Evolutionary conservation across 2,888 invertebrate genomes (phyloP).

Genomic region (Nemapogon koenigi): DNA sequence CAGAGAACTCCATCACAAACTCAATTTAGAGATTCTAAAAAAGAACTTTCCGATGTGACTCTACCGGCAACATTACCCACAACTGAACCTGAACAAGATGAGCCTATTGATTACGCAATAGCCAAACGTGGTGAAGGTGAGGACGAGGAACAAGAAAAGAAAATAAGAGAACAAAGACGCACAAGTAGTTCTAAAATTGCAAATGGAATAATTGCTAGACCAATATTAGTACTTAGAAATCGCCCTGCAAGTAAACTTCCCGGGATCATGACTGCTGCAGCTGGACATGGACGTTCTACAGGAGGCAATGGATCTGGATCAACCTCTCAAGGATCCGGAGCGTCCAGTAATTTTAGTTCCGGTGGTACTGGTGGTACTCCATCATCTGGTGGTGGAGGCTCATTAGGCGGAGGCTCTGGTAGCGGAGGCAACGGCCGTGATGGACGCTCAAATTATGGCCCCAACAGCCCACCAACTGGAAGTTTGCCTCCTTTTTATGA

Average conservation of each 20-base stretch:
- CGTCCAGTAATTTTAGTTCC: conserved; percentile 59
- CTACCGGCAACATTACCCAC: conserved; percentile 56
- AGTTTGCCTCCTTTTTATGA: conserved; percentile 90
- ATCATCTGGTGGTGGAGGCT: conserved; percentile 66
- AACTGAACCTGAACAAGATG: conserved; percentile 78
- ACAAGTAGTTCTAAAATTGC: conserved; percentile 72
- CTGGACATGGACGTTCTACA: conserved; percentile 78
- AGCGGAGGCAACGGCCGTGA: conserved; percentile 82
- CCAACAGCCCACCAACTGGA: conserved; percentile 86
- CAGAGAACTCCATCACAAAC: conserved; percentile 76
- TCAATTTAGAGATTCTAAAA: conserved; percentile 52
- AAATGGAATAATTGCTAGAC: conserved; percentile 59
- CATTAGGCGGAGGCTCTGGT: conserved; percentile 73
- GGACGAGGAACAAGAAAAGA: conserved; percentile 73
- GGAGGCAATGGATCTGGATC: conserved; percentile 62
- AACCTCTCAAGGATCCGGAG: conserved; percentile 56
- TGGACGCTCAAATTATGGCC: conserved; percentile 85
- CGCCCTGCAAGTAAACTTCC: conserved; percentile 66
- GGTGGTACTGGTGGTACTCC: conserved; percentile 63
- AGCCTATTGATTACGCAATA: conserved; percentile 88
- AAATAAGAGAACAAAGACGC: conserved; percentile 71
- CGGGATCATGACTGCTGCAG: conserved; percentile 75
- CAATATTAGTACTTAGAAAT: conserved; percentile 62
- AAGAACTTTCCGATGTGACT: conserved; percentile 52
- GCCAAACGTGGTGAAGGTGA: conserved; percentile 77